Evolutionary conservation across 35 echinoderm and acorn worm genomes (phyloP), one percentile per base, ranked within the genome.

Genomic region (Stichopus chloronotus): DNA sequence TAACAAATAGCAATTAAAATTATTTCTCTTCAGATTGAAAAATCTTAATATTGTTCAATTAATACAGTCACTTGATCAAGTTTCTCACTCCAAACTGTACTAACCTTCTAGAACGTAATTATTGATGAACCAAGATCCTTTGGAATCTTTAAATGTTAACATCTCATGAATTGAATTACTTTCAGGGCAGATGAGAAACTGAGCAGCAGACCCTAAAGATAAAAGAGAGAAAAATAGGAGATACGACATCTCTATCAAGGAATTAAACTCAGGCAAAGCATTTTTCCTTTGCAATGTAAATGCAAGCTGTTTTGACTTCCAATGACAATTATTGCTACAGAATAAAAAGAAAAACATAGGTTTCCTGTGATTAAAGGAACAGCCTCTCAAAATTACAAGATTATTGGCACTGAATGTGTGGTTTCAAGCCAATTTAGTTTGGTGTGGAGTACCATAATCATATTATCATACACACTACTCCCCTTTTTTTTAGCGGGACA

Each of bases 61-160:
- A 43, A 43, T 43, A 43, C 30, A 43, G 30, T 43, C 30, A 43
- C 0, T 43, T 43, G 0, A 43, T 43, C 30, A 43, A 43, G 30
- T 43, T 1, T 43, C 30, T 43, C 30, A 43, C 30, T 43, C 3
- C 30, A 43, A 43, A 43, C 3, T 43, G 30, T 3, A 43, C 30
- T 43, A 43, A 83, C 80, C 80, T 83, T 83, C 52, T 8, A 53
- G 80, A 12, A 83, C 80, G 5, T 52, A 53, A 83, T 83, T 83
- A 83, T 83, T 52, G 55, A 83, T 83, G 19, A 83, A 83, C 80
- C 80, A 83, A 7, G 80, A 83, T 52, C 80, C 80, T 83, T 83
- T 83, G 10, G 80, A 17, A 55, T 83, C 80, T 83, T 83, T 24
- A 55, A 83, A 83, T 55, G 25, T 83, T 6, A 83, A 7, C 1